These are phyloP conservation scores for Ferrisia virgata DNA, from an alignment of 2,888 invertebrate species.

Conservation along the genomic window DNA sequence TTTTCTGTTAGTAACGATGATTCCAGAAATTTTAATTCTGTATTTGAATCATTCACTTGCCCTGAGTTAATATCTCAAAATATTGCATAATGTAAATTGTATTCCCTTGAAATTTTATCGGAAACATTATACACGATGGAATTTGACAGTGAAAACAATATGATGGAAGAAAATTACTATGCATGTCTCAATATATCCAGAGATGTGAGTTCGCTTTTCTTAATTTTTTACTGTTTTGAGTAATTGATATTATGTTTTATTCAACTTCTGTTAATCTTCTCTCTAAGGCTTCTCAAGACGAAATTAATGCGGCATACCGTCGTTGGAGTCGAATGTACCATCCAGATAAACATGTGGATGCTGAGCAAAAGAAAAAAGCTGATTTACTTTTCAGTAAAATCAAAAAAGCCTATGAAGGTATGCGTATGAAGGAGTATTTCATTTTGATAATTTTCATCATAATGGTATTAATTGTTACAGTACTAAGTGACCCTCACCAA, in stretches of 20 bases:
- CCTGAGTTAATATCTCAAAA: background rate
- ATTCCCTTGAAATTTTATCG: background rate
- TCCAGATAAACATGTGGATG: constrained; percentile 91
- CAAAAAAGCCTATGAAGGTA: constrained; percentile 89
- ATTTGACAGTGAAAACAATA: constrained; percentile 47
- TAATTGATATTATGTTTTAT: background rate
- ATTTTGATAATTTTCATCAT: background rate
- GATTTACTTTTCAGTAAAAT: constrained; percentile 88
- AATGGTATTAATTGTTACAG: constrained; percentile 55
- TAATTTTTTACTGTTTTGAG: background rate
- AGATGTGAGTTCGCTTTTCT: constrained; percentile 62
- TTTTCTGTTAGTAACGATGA: background rate
- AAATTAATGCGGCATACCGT: constrained; percentile 90
- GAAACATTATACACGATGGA: constrained; percentile 39
- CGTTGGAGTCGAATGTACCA: constrained; percentile 90
- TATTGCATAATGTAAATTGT: background rate
- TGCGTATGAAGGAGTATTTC: background rate
- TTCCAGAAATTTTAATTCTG: background rate
- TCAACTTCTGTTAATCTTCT: background rate
- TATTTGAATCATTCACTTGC: background rate
- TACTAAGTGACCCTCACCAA: constrained; percentile 86
- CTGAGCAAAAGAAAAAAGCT: constrained; percentile 79
- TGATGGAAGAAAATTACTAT: constrained; percentile 77
- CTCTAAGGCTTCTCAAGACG: constrained; percentile 80
- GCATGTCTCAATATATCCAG: constrained; percentile 79